phyloP scores from a whole-genome alignment of 2,888 invertebrate species.

The Anticlea derivata region DNA sequence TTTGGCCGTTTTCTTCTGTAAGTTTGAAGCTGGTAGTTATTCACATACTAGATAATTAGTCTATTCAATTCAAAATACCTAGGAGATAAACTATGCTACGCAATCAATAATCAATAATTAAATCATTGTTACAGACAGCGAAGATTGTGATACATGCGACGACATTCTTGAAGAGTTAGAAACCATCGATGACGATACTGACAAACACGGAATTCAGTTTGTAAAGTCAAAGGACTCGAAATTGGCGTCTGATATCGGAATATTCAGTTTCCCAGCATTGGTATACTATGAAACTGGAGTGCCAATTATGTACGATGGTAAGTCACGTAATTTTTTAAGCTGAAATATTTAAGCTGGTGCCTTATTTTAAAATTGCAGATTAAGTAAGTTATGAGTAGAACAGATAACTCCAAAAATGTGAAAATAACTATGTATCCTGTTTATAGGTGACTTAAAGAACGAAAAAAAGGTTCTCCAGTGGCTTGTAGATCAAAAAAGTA shows the following conservation, averaged over 20 bases:
- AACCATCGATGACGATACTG: constrained; percentile 96
- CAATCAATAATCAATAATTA: background rate
- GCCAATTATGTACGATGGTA: constrained; percentile 97
- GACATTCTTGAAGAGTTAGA: constrained; percentile 94
- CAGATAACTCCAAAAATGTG: constrained; percentile 10
- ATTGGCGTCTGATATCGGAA: constrained; percentile 94
- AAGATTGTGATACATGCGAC: constrained; percentile 93
- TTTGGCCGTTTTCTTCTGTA: constrained; percentile 96
- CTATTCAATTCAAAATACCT: too few relatives aligned
- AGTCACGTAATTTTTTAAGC: constrained; percentile 59
- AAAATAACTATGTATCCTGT: constrained; percentile 61
- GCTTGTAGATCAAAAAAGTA: constrained; percentile 98
- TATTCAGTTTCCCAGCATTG: constrained; percentile 95
- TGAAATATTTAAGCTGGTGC: constrained; percentile 8
- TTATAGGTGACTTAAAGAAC: constrained; percentile 96
- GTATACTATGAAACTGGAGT: constrained; percentile 97
- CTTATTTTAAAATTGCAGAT: background rate
- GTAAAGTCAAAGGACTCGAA: constrained; percentile 96
- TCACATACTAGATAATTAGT: too few relatives aligned
- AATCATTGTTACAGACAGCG: constrained; percentile 85
- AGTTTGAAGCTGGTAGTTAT: constrained; percentile 62
- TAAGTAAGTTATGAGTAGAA: background rate
- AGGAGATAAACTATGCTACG: too few relatives aligned
- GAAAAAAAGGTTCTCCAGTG: constrained; percentile 98
- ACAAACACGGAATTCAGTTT: constrained; percentile 96